phyloP scores from a whole-genome alignment of 2,113 vertebrate genomes.

The Centrocercus urophasianus region DNA sequence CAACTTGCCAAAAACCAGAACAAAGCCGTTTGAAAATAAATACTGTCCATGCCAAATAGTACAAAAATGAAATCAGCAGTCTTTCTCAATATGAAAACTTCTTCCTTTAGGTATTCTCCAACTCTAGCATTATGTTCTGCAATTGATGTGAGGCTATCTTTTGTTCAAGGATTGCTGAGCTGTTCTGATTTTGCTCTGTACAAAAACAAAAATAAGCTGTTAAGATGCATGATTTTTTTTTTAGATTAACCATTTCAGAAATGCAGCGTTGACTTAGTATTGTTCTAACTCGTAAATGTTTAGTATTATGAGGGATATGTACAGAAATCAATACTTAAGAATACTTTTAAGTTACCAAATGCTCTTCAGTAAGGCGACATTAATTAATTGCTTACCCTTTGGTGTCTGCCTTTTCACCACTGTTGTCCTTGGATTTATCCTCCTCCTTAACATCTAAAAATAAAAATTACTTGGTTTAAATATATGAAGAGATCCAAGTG shows the following conservation, averaged over 20 bases:
- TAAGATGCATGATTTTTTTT: slow-evolving; percentile 6
- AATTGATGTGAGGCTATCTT: slow-evolving; percentile 59
- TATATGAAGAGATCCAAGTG: not conserved
- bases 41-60: slow-evolving; percentile 87
- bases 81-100: slow-evolving; percentile 73
- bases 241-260: not conserved
- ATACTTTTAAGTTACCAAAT: not conserved
- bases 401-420: slow-evolving; percentile 86
- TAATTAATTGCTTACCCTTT: slow-evolving; percentile 83
- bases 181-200: slow-evolving; percentile 89
- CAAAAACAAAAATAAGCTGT: slow-evolving; percentile 53
- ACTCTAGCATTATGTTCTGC: slow-evolving; percentile 69
- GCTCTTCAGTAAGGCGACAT: not conserved
- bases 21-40: slow-evolving; percentile 86
- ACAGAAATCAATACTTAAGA: not conserved
- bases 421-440: slow-evolving; percentile 89
- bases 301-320: not conserved
- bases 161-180: slow-evolving; percentile 87
- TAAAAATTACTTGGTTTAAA: slow-evolving; percentile 10
- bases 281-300: not conserved
- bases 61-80: slow-evolving; percentile 82
- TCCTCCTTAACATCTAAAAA: slow-evolving; percentile 90
- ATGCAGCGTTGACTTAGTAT: not conserved
- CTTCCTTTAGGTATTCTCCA: slow-evolving; percentile 67
- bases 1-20: slow-evolving; percentile 82